These are phyloP conservation scores for Porites lutea DNA, from an alignment of 64 coral and sea anemone genomes.

Conservation along the genomic window DNA sequence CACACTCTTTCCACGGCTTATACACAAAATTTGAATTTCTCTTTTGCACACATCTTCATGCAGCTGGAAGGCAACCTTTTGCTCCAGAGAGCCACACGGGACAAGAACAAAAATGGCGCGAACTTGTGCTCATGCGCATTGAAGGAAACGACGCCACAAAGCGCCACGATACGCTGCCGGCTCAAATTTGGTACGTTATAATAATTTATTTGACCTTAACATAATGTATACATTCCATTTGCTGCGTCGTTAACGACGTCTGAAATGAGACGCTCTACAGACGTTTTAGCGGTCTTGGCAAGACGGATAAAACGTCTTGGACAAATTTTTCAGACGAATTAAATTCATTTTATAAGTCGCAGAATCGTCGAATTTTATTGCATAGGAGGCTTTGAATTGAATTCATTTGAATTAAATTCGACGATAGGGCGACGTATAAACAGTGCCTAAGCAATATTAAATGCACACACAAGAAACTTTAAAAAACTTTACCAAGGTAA, in stretches of 20 bases:
- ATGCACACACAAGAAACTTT: too few relatives aligned
- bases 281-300: constrained; percentile 11
- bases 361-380: constrained; percentile 68
- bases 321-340: constrained; percentile 65
- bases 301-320: constrained; percentile 69
- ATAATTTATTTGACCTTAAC: constrained; percentile 18
- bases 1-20: constrained; percentile 30
- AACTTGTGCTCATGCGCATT: background rate
- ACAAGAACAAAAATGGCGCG: background rate
- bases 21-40: constrained; percentile 27
- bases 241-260: constrained; percentile 36
- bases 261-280: constrained; percentile 22
- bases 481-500: too few relatives aligned
- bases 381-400: background rate
- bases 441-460: background rate
- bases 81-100: background rate
- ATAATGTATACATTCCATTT: constrained; percentile 66
- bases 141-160: background rate
- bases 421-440: constrained; percentile 58
- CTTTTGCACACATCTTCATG: constrained; percentile 3
- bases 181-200: background rate
- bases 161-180: background rate
- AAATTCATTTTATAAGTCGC: constrained; percentile 67
- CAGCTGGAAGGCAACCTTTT: constrained; percentile 26
- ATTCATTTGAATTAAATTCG: constrained; percentile 65